Evolutionary conservation across 2,113 vertebrate genomes (phyloP), one percentile per base, ranked within the genome.

Genomic region (Terrapene triunguis): DNA sequence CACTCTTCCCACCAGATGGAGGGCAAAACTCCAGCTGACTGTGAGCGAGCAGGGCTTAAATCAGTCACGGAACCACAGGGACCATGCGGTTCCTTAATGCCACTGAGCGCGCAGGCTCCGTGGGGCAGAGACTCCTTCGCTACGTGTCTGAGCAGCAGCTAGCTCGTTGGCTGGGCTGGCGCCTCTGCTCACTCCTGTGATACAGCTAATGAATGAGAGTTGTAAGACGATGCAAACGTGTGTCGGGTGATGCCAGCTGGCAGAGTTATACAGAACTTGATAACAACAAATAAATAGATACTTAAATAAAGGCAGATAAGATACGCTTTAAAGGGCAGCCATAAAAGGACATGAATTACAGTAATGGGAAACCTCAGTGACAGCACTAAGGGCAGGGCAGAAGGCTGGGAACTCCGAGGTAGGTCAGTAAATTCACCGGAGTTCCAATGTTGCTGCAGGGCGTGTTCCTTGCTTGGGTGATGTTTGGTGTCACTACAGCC

Each of bases 261-360:
- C 13, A 42, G 51, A 27, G 35, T 38, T 42, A 65, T 25, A 10
- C 12, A 74, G 48, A 32, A 42, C 44, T 14, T 44, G 38, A 55
- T 62, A 87, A 89, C 53, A 80, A 19, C 29, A 47, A 22, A 0
- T 47, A 78, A 42, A 47, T 1, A 48, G 47, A 32, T 0, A 0
- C 19, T 25, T 8, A 57, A 32, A 24, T 6, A 53, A 10, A 38
- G 80, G 81, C 35, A 54, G 25, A 59, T 10, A 82, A 82, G n/a
- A 8, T 2, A 55, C 79, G 78, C 7, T 0, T 0, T 1, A 59
- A 54, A 27, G 79, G 19, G 85, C 57, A 79, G 22, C 8, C 1
- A 0, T 25, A 69, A 76, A 65, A 79, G 27, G 44, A 80, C 4
- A 10, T 82, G 85, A 80, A 47, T 11, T 22, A 14, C 5, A 25